Conservation (phyloP, 1,140 invertebrate genomes). For the Aphelinus atriplicis region DNA sequence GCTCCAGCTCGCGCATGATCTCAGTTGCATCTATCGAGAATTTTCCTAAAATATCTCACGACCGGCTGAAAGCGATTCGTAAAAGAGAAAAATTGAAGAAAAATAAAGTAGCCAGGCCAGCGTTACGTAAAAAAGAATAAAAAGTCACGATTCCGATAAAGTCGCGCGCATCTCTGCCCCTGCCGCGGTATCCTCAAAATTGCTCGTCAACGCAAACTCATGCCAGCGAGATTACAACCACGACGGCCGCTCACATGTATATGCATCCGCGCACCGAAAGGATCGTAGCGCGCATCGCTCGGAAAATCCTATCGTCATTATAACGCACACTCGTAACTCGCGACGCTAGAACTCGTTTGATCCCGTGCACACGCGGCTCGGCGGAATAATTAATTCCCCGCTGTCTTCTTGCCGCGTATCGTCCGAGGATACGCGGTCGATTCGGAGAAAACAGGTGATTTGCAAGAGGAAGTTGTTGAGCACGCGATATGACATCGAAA, state of each 20-base stretch:
- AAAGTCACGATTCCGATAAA: too few species aligned
- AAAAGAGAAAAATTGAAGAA: too few species aligned
- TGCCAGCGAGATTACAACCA: not conserved
- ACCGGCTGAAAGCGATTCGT: too few species aligned
- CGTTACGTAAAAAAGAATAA: too few species aligned
- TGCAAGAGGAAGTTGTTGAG: constrained; percentile 11
- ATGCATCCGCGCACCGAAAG: not conserved
- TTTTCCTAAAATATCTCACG: too few species aligned
- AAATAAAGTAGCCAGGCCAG: too few species aligned
- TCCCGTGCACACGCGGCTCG: not conserved
- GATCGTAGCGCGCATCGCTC: constrained; percentile 7
- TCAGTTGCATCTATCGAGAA: too few species aligned
- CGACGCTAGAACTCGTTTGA: not conserved
- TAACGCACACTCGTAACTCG: constrained; percentile 9
- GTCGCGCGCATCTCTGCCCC: too few species aligned
- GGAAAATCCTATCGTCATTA: constrained; percentile 44
- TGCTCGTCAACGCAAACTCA: not conserved
- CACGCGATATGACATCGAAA: constrained; percentile 46
- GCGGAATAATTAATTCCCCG: constrained; percentile 23
- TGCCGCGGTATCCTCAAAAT: constrained; percentile 19
- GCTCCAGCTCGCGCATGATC: too few species aligned
- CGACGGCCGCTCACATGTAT: too few species aligned
- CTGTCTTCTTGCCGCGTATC: not conserved
- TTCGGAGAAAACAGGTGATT: constrained; percentile 17
- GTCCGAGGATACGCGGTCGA: not conserved